Evolutionary conservation across 2,888 invertebrate species (phyloP).

Genomic region (Heliconius ismenius): DNA sequence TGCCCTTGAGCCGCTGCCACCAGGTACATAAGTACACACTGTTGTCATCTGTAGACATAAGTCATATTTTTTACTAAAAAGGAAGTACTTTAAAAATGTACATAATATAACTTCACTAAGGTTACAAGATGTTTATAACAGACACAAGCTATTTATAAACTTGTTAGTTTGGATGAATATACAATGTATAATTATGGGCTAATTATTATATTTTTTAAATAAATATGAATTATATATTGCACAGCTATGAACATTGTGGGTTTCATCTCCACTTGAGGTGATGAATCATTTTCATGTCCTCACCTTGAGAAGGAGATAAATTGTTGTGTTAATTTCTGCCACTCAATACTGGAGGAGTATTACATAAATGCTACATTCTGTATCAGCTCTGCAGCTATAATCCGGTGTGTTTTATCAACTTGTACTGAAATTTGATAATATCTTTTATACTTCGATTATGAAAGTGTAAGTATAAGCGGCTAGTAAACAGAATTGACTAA

Average conservation of each 20-base stretch:
- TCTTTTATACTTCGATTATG: not conserved
- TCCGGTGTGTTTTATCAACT: constrained; percentile 5
- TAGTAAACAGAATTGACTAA: too few relatives aligned
- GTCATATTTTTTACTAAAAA: too few relatives aligned
- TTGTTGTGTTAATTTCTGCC: too few relatives aligned
- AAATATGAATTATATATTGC: not conserved
- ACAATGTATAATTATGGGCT: not conserved
- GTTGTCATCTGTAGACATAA: constrained; percentile 6
- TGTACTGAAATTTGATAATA: not conserved
- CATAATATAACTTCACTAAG: not conserved
- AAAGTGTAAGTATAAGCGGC: not conserved
- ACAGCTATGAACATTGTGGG: too few relatives aligned
- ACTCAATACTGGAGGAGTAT: not conserved
- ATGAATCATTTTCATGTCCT: too few relatives aligned
- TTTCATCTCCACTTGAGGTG: too few relatives aligned
- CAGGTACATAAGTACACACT: constrained; percentile 40
- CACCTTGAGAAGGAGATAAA: too few relatives aligned
- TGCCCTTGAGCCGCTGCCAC: constrained; percentile 53
- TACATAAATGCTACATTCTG: not conserved
- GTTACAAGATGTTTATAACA: not conserved
- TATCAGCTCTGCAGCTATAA: constrained; percentile 10
- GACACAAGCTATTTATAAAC: not conserved
- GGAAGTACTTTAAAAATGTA: not conserved
- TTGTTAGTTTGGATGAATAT: not conserved
- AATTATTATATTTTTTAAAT: not conserved